These are phyloP conservation scores for Cylindroiulus punctatus DNA, from an alignment of 2,888 invertebrate species.

Conservation along the genomic window DNA sequence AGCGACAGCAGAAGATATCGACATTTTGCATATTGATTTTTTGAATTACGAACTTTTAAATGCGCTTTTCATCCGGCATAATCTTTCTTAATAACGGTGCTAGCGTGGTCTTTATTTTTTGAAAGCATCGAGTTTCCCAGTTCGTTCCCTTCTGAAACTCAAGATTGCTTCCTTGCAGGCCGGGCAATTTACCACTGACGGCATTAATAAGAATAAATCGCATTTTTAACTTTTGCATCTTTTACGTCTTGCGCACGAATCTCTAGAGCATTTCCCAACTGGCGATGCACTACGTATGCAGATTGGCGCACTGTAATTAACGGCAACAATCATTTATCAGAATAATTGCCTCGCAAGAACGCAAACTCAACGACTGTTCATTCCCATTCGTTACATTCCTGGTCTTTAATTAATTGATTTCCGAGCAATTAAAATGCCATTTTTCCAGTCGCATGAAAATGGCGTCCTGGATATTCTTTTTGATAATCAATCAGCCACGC, in stretches of 20 bases:
- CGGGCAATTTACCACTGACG: slow-evolving; percentile 19
- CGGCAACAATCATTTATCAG: slow-evolving; percentile 50
- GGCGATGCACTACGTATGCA: background rate
- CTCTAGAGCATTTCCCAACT: background rate
- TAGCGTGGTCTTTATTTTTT: background rate
- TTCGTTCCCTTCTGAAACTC: background rate
- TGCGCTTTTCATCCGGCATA: slow-evolving; percentile 11
- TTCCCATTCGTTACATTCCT: slow-evolving; percentile 43
- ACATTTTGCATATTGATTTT: background rate
- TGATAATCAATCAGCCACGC: slow-evolving; percentile 6
- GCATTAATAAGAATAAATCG: slow-evolving; percentile 45
- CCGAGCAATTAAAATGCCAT: slow-evolving; percentile 50
- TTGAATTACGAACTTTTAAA: slow-evolving; percentile 37
- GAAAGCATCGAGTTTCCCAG: slow-evolving; percentile 35
- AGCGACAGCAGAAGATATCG: background rate
- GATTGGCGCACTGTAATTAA: slow-evolving; percentile 44
- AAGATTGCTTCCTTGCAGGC: background rate
- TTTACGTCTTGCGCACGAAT: background rate
- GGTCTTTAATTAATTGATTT: slow-evolving; percentile 50
- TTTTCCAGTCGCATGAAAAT: slow-evolving; percentile 13
- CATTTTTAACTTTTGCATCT: slow-evolving; percentile 26
- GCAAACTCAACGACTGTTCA: slow-evolving; percentile 47
- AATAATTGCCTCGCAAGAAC: slow-evolving; percentile 28
- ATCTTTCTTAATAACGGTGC: background rate
- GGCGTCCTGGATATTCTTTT: background rate